A percentile compares a stretch with the other conserved stretches of the same genome.
phyloP scores from a whole-genome alignment of 2,113 vertebrate genomes.

The Rhadina sibilatrix region DNA sequence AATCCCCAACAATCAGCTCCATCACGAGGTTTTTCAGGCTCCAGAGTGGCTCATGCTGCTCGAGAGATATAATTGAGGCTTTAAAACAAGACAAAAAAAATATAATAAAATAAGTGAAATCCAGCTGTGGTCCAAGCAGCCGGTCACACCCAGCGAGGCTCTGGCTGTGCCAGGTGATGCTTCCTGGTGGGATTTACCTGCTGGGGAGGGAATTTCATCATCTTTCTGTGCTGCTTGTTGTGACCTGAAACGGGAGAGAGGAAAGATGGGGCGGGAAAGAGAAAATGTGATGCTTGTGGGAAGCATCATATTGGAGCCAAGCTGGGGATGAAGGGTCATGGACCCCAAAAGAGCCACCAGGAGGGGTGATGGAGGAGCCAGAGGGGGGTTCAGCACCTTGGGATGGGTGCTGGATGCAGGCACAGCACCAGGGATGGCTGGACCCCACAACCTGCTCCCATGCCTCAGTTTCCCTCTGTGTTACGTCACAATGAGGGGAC shows the following conservation, averaged over 20 bases:
- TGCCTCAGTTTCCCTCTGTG: neutral
- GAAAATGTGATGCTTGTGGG: neutral
- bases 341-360: too few relatives aligned
- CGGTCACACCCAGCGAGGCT: fast-evolving
- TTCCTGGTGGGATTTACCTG: neutral
- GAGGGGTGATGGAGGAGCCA: fast-evolving
- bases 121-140: neutral
- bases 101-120: neutral
- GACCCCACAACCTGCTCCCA: fast-evolving
- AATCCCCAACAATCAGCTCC: neutral
- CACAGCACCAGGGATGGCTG: neutral
- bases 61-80: neutral
- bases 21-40: neutral
- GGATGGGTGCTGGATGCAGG: neutral
- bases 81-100: neutral
- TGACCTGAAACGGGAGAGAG: neutral
- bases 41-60: neutral
- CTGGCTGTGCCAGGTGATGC: neutral
- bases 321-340: neutral
- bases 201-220: neutral
- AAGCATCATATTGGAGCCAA: fast-evolving
- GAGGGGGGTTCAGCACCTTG: fast-evolving
- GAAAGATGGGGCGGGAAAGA: neutral
- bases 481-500: fast-evolving
- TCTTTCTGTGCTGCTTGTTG: neutral